Base-by-base conservation (phyloP, 2,797 vertebrate genomes). In the Enteromius fasciolatus region DNA sequence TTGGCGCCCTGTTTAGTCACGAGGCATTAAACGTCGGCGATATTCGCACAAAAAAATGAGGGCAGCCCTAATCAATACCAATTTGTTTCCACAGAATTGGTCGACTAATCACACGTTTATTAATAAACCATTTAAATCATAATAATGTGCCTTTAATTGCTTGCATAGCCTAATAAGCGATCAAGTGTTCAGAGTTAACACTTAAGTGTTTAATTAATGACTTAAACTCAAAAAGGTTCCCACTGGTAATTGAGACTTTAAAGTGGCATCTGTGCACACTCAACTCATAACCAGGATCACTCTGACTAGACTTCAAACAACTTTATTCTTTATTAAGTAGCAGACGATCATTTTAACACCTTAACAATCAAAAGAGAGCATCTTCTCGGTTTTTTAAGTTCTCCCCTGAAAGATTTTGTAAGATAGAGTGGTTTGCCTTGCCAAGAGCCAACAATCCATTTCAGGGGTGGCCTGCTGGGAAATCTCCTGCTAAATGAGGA, bases 401-500 rank as follows among this genome's bases (percentile, higher is more conserved):
- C 48, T 52, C 46, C n/a, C 48, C 52, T 44, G 11, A 25, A 57
- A 68, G 61, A 82, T 64, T 36, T 80, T 0, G 3, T 59, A 76
- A 83, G 74, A 61, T 48, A 82, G 50, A 54, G 74, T 83, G 74
- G 36, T 39, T 77, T 44, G 74, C 64, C 81, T 77, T 36, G 64
- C 81, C 74, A 82, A 48, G 64, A 61, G 15, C 52, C 39, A 76
- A 44, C 50, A 61, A 76, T 76, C 73, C 64, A 83, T 83, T 83
- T 77, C 52, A 61, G 52, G 39, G 64, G 48, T 3, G 74, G 73
- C 50, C 81, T 77, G 74, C 64, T 68, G 81, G 81, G 81, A 83
- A 83, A 83, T 83, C 81, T 83, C 33, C 33, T 14, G 1, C 81
- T 77, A 77, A 77, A 83, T 83, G 81, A 83, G 74, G 50, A 59